Conservation (phyloP, 2,797 vertebrate genomes). For the Liparis tanakae region DNA sequence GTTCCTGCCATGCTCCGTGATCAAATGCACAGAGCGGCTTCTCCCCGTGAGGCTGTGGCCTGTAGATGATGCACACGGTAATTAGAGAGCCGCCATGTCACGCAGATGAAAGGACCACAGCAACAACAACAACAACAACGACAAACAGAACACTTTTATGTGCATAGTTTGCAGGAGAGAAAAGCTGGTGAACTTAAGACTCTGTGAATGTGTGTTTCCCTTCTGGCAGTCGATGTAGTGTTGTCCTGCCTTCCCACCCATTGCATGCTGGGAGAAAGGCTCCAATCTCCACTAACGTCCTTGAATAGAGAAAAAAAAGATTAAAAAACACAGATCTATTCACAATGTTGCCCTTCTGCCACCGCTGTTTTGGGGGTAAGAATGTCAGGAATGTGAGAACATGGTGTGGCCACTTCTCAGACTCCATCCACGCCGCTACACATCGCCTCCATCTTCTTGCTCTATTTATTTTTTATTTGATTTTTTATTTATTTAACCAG, state of each 20-base stretch:
- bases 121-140: neutral
- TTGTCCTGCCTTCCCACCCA: slow-evolving; percentile 27
- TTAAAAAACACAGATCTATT: slow-evolving; percentile 32
- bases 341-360: slow-evolving; percentile 6
- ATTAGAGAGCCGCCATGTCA: slow-evolving; percentile 16
- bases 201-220: slow-evolving; percentile 20
- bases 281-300: slow-evolving; percentile 21
- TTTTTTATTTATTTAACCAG: too few relatives aligned
- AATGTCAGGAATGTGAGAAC: slow-evolving; percentile 41
- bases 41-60: neutral
- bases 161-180: neutral
- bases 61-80: slow-evolving; percentile 19
- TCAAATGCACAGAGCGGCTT: slow-evolving; percentile 5
- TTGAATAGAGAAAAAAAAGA: slow-evolving; percentile 16
- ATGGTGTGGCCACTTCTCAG: slow-evolving; percentile 26
- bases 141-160: neutral
- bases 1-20: slow-evolving; percentile 24
- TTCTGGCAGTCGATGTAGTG: slow-evolving; percentile 43
- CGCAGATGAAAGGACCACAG: slow-evolving; percentile 16
- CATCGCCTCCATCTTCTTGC: slow-evolving; percentile 8
- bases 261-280: slow-evolving; percentile 37
- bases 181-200: slow-evolving; percentile 9
- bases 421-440: slow-evolving; percentile 18
- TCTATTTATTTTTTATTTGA: too few relatives aligned
- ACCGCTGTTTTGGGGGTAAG: slow-evolving; percentile 11